Conservation (phyloP, 23 tunicate genomes). For the Ciona savignyi region DNA sequence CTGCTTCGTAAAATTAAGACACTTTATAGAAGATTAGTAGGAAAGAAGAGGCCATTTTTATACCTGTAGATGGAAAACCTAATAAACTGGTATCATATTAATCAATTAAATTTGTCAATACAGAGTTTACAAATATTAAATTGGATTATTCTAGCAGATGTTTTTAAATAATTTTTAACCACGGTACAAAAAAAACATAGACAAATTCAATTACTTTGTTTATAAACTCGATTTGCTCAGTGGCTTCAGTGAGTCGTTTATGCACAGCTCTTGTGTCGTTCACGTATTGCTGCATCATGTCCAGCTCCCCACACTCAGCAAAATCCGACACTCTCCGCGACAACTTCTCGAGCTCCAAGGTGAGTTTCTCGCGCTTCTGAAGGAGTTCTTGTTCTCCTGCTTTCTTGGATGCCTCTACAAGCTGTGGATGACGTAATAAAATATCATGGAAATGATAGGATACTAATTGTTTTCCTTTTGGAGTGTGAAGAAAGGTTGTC, state of each 20-base stretch:
- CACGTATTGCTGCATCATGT: slow-evolving; percentile 95
- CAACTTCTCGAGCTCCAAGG: slow-evolving; percentile 80
- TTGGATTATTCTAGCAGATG: not conserved
- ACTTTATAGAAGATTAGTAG: no score
- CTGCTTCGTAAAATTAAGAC: no score
- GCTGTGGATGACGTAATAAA: no score
- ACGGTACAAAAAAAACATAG: not conserved
- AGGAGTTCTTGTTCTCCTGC: slow-evolving; percentile 83
- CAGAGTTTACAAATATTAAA: no score
- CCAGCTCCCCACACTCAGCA: slow-evolving; percentile 86
- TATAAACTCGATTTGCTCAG: slow-evolving; percentile 78
- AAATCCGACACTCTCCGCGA: slow-evolving; percentile 72
- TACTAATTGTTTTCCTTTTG: no score
- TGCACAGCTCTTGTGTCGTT: slow-evolving; percentile 75
- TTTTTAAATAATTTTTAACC: not conserved
- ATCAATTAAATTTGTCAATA: no score
- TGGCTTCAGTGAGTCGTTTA: slow-evolving; percentile 65
- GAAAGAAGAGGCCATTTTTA: no score
- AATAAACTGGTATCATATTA: no score
- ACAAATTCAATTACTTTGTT: slow-evolving; percentile 47
- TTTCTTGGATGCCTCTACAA: slow-evolving; percentile 79
- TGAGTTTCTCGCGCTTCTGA: slow-evolving; percentile 70
- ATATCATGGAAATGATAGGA: no score
- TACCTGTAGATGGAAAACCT: no score
- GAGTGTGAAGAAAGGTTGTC: no score